A percentile compares a stretch with the other conserved stretches of the same genome.
These are phyloP conservation scores for Dromius quadrimaculatus DNA, from an alignment of 2,888 invertebrate genomes.

Conservation along the genomic window DNA sequence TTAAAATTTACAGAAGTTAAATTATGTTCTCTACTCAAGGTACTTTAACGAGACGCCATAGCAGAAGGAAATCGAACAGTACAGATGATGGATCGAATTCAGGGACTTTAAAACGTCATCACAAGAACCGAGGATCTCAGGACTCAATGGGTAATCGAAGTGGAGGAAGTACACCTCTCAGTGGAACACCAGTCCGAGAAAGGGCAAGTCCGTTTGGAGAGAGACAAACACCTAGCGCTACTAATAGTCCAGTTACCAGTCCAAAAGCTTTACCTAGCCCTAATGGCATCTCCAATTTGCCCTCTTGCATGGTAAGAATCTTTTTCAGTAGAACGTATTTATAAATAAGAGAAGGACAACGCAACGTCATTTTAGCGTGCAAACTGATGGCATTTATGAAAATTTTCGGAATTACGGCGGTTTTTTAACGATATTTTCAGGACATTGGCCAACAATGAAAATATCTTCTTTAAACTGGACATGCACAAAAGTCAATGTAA, in stretches of 20 bases:
- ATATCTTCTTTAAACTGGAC: too few species aligned
- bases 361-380: too few species aligned
- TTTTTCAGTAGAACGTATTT: too few species aligned
- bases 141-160: conserved; percentile 69
- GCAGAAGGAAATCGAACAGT: conserved; percentile 67
- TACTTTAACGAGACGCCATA: conserved; percentile 69
- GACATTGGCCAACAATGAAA: too few species aligned
- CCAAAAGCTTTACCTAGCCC: conserved; percentile 37
- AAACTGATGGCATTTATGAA: too few species aligned
- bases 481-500: too few species aligned
- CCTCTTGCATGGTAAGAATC: conserved; percentile 64
- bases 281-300: conserved; percentile 57
- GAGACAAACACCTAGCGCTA: conserved; percentile 61
- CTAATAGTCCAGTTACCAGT: conserved; percentile 59
- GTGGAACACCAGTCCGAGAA: conserved; percentile 69
- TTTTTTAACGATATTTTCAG: too few species aligned
- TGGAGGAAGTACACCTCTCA: conserved; percentile 68
- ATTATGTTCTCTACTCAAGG: conserved; percentile 54
- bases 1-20: not conserved
- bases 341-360: too few species aligned
- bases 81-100: conserved; percentile 64
- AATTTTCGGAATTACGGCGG: too few species aligned
- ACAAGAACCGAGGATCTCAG: conserved; percentile 68
- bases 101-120: conserved; percentile 73
- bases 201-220: conserved; percentile 66